Evolutionary conservation across 2,113 vertebrate genomes (phyloP).

Genomic region (Sorex araneus): DNA sequence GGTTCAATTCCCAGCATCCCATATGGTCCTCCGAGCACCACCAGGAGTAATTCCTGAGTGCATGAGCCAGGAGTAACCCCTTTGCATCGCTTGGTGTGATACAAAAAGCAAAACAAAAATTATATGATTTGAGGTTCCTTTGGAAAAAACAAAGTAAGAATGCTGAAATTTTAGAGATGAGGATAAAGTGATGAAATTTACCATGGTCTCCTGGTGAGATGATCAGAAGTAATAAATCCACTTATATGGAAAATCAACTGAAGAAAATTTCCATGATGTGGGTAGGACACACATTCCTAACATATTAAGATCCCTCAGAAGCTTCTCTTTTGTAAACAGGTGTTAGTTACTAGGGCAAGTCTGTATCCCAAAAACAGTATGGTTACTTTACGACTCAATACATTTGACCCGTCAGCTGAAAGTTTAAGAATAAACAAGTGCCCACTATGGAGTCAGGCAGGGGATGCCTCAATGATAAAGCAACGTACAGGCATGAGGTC

Average conservation of each 20-base stretch:
- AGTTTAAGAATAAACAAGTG: slow-evolving; percentile 39
- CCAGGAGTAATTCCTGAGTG: too few species aligned
- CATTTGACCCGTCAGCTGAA: background rate
- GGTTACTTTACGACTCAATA: slow-evolving; percentile 2
- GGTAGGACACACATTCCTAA: slow-evolving; percentile 2
- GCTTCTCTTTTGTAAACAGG: background rate
- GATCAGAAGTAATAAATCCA: too few species aligned
- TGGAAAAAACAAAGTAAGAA: too few species aligned
- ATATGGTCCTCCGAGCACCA: too few species aligned
- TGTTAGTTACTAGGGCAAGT: background rate
- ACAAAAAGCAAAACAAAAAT: too few species aligned
- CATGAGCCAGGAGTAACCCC: too few species aligned
- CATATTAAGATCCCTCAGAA: background rate
- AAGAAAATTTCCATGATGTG: background rate
- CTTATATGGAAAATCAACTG: background rate
- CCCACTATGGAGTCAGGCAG: background rate
- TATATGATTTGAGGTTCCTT: too few species aligned
- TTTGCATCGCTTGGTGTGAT: too few species aligned
- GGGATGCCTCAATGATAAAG: too few species aligned
- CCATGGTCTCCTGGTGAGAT: too few species aligned
- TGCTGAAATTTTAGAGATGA: background rate
- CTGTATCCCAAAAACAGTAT: too few species aligned
- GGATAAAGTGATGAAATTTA: background rate
- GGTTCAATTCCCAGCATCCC: too few species aligned
- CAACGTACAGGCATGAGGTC: background rate